Base-by-base conservation (phyloP, 2,888 invertebrate species). In the Phortica okadai region DNA sequence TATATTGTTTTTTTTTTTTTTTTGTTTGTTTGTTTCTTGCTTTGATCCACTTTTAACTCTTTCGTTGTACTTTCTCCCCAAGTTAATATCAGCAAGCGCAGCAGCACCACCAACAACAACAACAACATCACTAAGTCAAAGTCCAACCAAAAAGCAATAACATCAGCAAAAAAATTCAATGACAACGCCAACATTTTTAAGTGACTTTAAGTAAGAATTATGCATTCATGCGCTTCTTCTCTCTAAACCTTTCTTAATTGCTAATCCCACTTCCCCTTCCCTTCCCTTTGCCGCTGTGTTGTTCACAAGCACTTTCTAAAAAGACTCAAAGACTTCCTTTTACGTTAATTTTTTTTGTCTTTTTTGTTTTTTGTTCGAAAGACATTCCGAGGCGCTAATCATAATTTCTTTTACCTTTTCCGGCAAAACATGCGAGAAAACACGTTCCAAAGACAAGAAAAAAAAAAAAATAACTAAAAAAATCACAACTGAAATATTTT, bases 21-120 rank as follows among this genome's bases (percentile, higher is more conserved):
- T 74, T 79, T 59, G 44, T 74, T 54, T 21, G 21, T 25, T 64
- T 66, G 16, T 33, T 58, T 70, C 72, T 76, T 66, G 83, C 76
- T 88, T 84, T 85, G 85, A 88, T 85, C 85, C 85, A 85, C 85
- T 85, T 85, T 85, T 87, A 82, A 82, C 83, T 85, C 87, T 87
- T 83, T 82, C 81, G 82, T 58, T 67, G 69, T 80, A 80, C 85
- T 85, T 88, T 85, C 85, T 85, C 88, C 33, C 83, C 87, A 85
- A 84, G 84, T 85, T 88, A 86, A 87, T 84, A 86, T 33, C 33
- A 76, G 44, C 62, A 72, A 74, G 73, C 10, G 10, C 11, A 16
- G 8, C 42, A 16, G 16, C 69, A 69, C 6, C 69, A 45, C 1
- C 69, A 76, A 50, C 62, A 72, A 74, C 74, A 44, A 8, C 11